These are phyloP conservation scores for Helicoverpa assulta DNA, from an alignment of 2,888 invertebrate species.

Conservation along the genomic window DNA sequence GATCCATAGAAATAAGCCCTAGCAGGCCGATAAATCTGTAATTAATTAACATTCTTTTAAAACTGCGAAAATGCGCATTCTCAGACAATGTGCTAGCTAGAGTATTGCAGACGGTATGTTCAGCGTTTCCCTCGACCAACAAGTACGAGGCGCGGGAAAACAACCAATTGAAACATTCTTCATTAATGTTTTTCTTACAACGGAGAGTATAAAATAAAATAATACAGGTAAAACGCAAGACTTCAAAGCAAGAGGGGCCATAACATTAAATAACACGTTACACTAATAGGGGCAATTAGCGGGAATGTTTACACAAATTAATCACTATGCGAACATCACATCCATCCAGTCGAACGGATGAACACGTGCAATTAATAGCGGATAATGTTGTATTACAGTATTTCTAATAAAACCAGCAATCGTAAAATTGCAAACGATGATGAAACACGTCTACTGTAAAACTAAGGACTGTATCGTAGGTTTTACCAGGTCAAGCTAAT, in stretches of 20 bases:
- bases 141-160: conserved; percentile 35
- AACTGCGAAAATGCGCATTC: background rate
- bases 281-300: conserved; percentile 67
- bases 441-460: conserved; percentile 39
- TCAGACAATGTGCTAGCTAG: conserved; percentile 2
- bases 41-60: background rate
- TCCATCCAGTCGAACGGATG: conserved; percentile 46
- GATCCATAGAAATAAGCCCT: too few species aligned
- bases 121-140: conserved; percentile 24
- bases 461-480: background rate
- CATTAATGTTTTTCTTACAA: conserved; percentile 32
- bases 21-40: background rate
- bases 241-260: conserved; percentile 55
- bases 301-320: conserved; percentile 63
- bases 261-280: conserved; percentile 61
- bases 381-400: conserved; percentile 48
- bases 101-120: conserved; percentile 6
- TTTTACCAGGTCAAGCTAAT: background rate
- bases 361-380: conserved; percentile 53
- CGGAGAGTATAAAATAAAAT: conserved; percentile 40
- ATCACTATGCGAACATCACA: conserved; percentile 52
- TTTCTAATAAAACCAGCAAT: conserved; percentile 48
- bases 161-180: conserved; percentile 46
- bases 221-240: conserved; percentile 58
- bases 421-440: conserved; percentile 44